phyloP scores from a whole-genome alignment of 1,140 invertebrate genomes.

The Oryctes rhinoceros region DNA sequence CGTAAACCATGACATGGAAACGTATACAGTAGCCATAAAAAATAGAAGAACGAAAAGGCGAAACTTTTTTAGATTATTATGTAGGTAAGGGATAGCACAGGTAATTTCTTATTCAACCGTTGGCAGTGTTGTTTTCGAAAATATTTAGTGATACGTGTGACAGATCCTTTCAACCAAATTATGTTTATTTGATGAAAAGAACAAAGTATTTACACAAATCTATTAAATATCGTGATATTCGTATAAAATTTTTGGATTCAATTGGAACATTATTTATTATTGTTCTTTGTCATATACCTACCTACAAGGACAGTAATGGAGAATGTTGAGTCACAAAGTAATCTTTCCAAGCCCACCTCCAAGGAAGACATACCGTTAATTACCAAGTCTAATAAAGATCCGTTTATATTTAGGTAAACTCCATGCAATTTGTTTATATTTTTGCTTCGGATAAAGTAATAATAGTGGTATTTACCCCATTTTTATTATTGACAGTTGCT shows the following conservation, averaged over 20 bases:
- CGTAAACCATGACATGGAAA: conserved; percentile 60
- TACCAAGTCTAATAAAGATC: conserved; percentile 66
- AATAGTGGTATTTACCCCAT: neutral
- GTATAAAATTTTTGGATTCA: conserved; percentile 13
- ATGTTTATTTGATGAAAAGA: conserved; percentile 20
- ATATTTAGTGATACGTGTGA: conserved; percentile 7
- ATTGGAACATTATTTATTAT: neutral
- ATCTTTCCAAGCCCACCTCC: conserved; percentile 64
- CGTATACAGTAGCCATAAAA: conserved; percentile 57
- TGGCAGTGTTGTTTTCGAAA: conserved; percentile 28
- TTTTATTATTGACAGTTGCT: conserved; percentile 64
- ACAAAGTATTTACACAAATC: conserved; percentile 19
- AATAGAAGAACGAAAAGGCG: conserved; percentile 53
- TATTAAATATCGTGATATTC: conserved; percentile 22
- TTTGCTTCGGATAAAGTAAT: neutral
- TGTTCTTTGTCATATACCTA: neutral
- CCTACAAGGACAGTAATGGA: conserved; percentile 50
- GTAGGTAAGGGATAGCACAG: conserved; percentile 61
- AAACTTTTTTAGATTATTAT: conserved; percentile 58
- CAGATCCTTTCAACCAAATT: conserved; percentile 33
- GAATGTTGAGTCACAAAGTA: conserved; percentile 64
- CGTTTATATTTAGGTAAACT: conserved; percentile 64
- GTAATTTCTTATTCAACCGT: conserved; percentile 15
- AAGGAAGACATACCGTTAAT: conserved; percentile 74
- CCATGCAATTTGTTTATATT: neutral